A percentile compares a stretch with the other conserved stretches of the same genome.
These are phyloP conservation scores for Gryllus longicercus DNA, from an alignment of 2,888 invertebrate genomes.

Conservation along the genomic window DNA sequence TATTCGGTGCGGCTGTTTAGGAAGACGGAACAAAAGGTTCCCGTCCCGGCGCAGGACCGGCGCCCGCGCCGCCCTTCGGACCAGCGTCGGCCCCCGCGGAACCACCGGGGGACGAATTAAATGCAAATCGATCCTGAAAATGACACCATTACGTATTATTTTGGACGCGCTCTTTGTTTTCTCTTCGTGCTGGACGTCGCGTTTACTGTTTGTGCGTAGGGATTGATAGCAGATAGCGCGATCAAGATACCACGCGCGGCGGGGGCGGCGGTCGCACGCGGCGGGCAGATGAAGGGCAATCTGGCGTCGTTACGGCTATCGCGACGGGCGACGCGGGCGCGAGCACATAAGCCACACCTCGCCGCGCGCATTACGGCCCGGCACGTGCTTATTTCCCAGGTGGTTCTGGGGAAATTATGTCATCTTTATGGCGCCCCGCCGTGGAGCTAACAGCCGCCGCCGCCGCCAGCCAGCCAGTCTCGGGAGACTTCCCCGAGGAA, in stretches of 20 bases:
- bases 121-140: not conserved
- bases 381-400: conserved; percentile 9
- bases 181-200: not conserved
- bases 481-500: too few species aligned
- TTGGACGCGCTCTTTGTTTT: not conserved
- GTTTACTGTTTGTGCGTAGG: not conserved
- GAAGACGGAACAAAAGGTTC: not conserved
- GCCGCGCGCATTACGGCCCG: not conserved
- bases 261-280: not conserved
- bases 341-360: not conserved
- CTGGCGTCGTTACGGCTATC: not conserved
- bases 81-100: not conserved
- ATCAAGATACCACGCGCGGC: not conserved
- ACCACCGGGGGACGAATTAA: not conserved
- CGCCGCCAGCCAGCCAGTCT: too few species aligned
- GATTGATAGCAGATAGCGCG: not conserved
- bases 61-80: not conserved
- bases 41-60: not conserved
- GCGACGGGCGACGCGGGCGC: not conserved
- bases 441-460: not conserved
- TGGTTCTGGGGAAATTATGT: not conserved
- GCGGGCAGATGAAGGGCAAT: not conserved
- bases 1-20: not conserved
- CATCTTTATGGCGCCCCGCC: not conserved
- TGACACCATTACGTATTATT: not conserved